Evolutionary conservation across 53 echinoderm and acorn worm genomes (phyloP), one percentile per base, ranked within the genome.

Genomic region (Mesocentrotus franciscanus): DNA sequence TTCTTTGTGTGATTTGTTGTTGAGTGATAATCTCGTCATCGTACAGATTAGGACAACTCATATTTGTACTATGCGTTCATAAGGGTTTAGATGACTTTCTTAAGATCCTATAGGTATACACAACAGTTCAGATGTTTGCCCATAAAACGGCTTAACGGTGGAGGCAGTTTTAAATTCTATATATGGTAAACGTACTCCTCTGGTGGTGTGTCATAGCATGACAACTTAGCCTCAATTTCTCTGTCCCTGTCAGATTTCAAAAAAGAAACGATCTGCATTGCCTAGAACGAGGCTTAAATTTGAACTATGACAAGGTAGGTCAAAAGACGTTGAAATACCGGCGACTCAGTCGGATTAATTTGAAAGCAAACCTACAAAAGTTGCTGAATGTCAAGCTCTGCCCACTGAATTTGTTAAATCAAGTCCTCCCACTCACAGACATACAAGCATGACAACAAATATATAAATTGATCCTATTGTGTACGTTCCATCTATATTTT

Each of bases 1-100:
- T 64, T 76, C 76, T 76, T 76, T 76, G 76, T 30, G 76, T 76
- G 76, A 76, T 76, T 33, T 76, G 27, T 30, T 76, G 30, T 30
- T 76, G 0, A 33, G 27, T 76, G 76, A 76, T 12, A 33, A n/a
- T 13, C 33, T 76, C 30, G 76, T 76, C 76, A 76, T 76, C 76
- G 13, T 33, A 27, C 33, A 30, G 13, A 32, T 76, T 33, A 76
- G 76, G 76, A 0, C 27, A 30, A 33, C 27, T 33, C 30, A 76
- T 33, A 76, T 68, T 68, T 68, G 68, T 22, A 68, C 68, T 22
- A 68, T 27, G 30, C 30, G 33, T 76, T 33, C 33, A 30, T 14
- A 4, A 76, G 33, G 76, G 14, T 32, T 32, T 32, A 27, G 76
- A 24, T 68, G 3, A 76, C 76, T 76, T 71, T 30, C 32, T 30